These are phyloP conservation scores for Eospalax fontanierii DNA, from an alignment of 2,797 vertebrate genomes.

Conservation along the genomic window DNA sequence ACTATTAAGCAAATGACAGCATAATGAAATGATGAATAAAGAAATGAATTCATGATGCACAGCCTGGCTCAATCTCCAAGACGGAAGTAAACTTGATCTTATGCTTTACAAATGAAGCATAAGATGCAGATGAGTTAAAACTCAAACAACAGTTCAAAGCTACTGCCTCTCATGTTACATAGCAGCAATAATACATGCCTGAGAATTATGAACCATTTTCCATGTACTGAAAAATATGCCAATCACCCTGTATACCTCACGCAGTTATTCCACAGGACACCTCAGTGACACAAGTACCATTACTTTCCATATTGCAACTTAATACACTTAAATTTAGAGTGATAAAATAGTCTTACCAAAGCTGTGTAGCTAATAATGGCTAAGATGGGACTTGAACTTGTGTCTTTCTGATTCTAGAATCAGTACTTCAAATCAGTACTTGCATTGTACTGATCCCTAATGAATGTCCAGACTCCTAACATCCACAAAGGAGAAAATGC, in stretches of 20 bases:
- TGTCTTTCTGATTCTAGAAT: background rate
- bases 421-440: background rate
- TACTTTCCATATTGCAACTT: background rate
- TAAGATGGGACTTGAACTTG: background rate
- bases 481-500: background rate
- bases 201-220: background rate
- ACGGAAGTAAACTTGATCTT: background rate
- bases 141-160: background rate
- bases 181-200: fast-evolving
- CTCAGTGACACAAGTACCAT: background rate
- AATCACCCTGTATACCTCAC: background rate
- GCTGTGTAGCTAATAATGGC: background rate
- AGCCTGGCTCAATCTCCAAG: background rate
- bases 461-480: background rate
- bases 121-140: background rate
- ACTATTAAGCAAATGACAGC: background rate
- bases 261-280: background rate
- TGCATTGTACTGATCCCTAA: background rate
- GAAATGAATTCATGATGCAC: background rate
- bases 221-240: background rate
- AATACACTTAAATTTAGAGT: background rate
- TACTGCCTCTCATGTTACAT: background rate
- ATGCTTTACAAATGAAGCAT: background rate
- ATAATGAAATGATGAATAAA: background rate
- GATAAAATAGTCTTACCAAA: background rate